Conservation (phyloP, 92 coral and sea anemone species). For the Bergia puertoricense region DNA sequence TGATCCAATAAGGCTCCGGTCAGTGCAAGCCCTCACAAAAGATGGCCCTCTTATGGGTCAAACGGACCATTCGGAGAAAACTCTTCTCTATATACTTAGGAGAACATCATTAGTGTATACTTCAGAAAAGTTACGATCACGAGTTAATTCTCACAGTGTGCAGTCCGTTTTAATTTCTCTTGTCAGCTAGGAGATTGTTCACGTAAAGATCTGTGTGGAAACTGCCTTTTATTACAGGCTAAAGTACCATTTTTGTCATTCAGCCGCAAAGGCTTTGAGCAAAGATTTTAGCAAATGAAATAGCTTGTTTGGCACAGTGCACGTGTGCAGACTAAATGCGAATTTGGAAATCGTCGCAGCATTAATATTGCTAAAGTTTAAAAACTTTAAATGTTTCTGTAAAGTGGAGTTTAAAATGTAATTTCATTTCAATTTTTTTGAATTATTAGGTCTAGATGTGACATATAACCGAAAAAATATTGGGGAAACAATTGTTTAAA, state of each 20-base stretch:
- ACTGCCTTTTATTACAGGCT: constrained; percentile 6
- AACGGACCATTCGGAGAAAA: constrained; percentile 29
- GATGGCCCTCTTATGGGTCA: constrained; percentile 32
- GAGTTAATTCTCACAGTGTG: constrained; percentile 18
- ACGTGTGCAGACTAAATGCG: neutral
- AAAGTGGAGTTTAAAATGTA: neutral
- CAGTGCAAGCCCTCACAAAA: constrained; percentile 44
- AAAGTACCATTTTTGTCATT: neutral
- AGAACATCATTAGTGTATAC: constrained; percentile 21
- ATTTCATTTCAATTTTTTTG: too few species aligned
- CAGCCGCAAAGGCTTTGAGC: constrained; percentile 4
- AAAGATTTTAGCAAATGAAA: constrained; percentile 4
- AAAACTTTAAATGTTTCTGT: neutral
- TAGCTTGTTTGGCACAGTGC: neutral
- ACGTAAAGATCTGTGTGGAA: constrained; percentile 2
- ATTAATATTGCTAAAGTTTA: neutral
- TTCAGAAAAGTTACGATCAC: constrained; percentile 36
- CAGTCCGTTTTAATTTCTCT: constrained; percentile 20
- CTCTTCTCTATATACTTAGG: constrained; percentile 21
- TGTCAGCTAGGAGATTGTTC: constrained; percentile 15
- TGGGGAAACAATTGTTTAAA: neutral
- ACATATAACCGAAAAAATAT: neutral
- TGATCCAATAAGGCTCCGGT: constrained; percentile 28
- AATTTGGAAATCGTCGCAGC: neutral
- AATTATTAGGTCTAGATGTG: too few species aligned